These are phyloP conservation scores for Oncorhynchus gorbuscha DNA, from an alignment of 2,113 vertebrate species.

Conservation along the genomic window DNA sequence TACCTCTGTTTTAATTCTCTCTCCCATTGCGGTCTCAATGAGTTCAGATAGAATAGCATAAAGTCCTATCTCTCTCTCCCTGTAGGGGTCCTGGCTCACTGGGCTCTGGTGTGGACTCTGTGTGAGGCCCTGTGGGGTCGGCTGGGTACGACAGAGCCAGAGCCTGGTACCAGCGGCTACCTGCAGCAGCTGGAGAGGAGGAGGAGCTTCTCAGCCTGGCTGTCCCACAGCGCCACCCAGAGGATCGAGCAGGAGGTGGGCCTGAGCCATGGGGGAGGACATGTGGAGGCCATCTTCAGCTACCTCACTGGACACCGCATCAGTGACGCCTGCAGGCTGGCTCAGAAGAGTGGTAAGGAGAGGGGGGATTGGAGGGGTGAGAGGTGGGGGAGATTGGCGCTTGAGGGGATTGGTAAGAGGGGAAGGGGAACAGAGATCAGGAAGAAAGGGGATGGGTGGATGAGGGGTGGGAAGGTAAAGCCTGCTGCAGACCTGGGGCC, in stretches of 20 bases:
- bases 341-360: constrained; percentile 83
- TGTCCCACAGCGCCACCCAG: constrained; percentile 72
- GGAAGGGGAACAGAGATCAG: neutral
- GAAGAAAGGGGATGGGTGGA: neutral
- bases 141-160: constrained; percentile 72
- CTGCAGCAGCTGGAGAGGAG: constrained; percentile 81
- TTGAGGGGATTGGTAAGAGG: neutral
- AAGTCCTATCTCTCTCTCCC: neutral
- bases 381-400: neutral
- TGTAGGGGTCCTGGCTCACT: constrained; percentile 78
- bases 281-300: constrained; percentile 87
- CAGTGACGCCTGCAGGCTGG: constrained; percentile 86
- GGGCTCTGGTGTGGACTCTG: constrained; percentile 88
- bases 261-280: constrained; percentile 56
- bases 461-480: too few relatives aligned
- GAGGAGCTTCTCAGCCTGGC: constrained; percentile 85
- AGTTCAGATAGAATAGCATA: too few relatives aligned
- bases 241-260: constrained; percentile 84
- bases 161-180: constrained; percentile 59
- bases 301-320: constrained; percentile 88
- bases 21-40: neutral
- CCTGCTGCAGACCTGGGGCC: too few relatives aligned
- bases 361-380: neutral
- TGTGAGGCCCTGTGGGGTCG: constrained; percentile 90
- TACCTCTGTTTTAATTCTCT: neutral